Conservation (phyloP, 2,888 invertebrate species). For the Polydrusus cervinus region DNA sequence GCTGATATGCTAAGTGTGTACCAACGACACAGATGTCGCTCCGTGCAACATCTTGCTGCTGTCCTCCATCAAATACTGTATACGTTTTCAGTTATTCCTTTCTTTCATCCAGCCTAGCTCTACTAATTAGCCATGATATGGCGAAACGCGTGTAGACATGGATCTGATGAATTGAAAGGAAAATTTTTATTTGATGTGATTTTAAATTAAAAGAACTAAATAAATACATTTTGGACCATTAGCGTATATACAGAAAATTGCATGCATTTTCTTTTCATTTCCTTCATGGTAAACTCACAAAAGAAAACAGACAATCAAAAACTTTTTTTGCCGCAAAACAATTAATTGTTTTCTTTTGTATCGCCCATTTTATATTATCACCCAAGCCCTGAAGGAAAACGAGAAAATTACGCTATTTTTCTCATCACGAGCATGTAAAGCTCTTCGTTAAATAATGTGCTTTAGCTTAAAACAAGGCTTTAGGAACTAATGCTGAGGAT, state of each 20-base stretch:
- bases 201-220: neutral
- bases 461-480: conserved; percentile 7
- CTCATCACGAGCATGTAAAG: conserved; percentile 15
- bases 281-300: conserved; percentile 1
- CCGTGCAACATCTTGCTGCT: no score
- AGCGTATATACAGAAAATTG: conserved; percentile 3
- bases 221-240: neutral
- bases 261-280: conserved; percentile 1
- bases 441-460: conserved; percentile 13
- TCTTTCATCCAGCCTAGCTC: no score
- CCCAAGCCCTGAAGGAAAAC: conserved; percentile 5
- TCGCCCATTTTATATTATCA: conserved; percentile 10
- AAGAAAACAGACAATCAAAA: conserved; percentile 38
- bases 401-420: conserved; percentile 10
- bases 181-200: no score
- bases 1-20: no score
- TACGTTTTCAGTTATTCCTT: no score
- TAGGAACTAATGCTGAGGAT: conserved; percentile 7
- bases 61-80: no score
- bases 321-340: conserved; percentile 33
- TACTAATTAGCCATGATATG: no score
- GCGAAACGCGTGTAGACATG: no score
- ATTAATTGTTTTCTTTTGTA: conserved; percentile 30
- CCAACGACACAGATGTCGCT: no score
- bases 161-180: no score